Percentiles rank a stretch among this genome's conserved stretches.
Conservation (phyloP, 2,888 invertebrate species). For the Leucophora obtusa region DNA sequence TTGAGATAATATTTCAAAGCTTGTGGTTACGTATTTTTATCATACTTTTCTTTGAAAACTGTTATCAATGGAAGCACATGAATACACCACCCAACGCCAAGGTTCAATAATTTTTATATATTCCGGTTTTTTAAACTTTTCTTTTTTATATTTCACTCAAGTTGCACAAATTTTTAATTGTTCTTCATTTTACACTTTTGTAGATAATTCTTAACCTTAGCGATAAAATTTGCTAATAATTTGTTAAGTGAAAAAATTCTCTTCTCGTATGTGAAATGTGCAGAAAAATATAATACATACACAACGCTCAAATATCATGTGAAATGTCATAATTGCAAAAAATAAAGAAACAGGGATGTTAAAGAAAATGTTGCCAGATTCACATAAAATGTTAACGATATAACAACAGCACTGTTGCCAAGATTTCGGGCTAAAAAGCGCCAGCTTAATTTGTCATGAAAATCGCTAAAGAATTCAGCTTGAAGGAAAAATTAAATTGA, state of each 20-base stretch:
- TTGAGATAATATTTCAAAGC: conserved; percentile 14
- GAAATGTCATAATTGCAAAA: conserved; percentile 33
- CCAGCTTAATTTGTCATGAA: too few relatives aligned
- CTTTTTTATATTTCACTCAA: conserved; percentile 7
- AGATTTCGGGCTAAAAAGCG: too few relatives aligned
- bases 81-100: conserved; percentile 25
- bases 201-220: conserved; percentile 44
- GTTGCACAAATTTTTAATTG: conserved; percentile 23
- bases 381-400: too few relatives aligned
- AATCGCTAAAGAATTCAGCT: too few relatives aligned
- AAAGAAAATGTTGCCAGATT: background rate
- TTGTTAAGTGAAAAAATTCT: conserved; percentile 32
- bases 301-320: conserved; percentile 29
- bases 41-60: conserved; percentile 23
- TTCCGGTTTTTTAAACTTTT: background rate
- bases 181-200: conserved; percentile 29
- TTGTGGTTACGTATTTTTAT: conserved; percentile 57
- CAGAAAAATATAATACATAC: conserved; percentile 33
- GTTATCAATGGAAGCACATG: conserved; percentile 50
- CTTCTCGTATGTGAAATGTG: conserved; percentile 30
- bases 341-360: conserved; percentile 34
- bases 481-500: too few relatives aligned
- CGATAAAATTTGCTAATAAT: conserved; percentile 33
- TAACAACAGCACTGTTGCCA: too few relatives aligned
- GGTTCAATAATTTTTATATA: conserved; percentile 8